phyloP scores from a whole-genome alignment of 23 tunicate species.

The Phallusia fumigata region DNA sequence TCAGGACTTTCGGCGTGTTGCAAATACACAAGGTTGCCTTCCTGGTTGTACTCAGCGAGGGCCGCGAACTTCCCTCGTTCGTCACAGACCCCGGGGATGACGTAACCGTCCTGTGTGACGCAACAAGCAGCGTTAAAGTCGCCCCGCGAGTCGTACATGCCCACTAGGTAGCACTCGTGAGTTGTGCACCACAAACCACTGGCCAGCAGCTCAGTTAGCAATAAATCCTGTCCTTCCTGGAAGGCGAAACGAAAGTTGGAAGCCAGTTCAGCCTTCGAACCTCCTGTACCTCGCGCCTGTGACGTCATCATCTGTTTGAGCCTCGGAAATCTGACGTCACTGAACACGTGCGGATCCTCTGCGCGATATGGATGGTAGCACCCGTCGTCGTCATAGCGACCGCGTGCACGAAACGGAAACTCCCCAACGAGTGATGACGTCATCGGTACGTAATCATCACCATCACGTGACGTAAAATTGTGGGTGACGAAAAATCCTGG shows the following conservation, averaged over 20 bases:
- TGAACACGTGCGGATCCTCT: not conserved
- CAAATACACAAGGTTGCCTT: not conserved
- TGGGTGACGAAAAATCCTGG: conserved; percentile 43
- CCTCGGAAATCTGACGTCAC: conserved; percentile 20
- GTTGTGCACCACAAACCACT: conserved; percentile 34
- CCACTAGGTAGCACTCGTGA: conserved; percentile 34
- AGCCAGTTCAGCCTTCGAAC: not conserved
- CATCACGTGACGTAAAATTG: not conserved
- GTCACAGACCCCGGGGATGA: conserved; percentile 38
- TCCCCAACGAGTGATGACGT: not conserved
- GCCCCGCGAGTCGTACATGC: conserved; percentile 31
- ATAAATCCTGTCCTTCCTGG: conserved; percentile 35
- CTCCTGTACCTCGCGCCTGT: not conserved
- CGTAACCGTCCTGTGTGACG: conserved; percentile 42
- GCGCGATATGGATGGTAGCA: conserved; percentile 7
- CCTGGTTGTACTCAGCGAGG: conserved; percentile 20
- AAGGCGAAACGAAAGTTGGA: conserved; percentile 18
- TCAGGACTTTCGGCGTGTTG: not conserved
- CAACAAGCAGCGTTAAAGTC: conserved; percentile 29
- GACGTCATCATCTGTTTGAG: conserved; percentile 5
- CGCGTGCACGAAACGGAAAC: conserved; percentile 25
- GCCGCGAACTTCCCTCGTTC: conserved; percentile 21
- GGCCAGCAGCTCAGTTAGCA: not conserved
- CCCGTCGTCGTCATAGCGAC: conserved; percentile 37
- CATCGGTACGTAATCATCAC: not conserved